phyloP scores from a whole-genome alignment of 2,888 invertebrate species.

The Pachydiplax longipennis region DNA sequence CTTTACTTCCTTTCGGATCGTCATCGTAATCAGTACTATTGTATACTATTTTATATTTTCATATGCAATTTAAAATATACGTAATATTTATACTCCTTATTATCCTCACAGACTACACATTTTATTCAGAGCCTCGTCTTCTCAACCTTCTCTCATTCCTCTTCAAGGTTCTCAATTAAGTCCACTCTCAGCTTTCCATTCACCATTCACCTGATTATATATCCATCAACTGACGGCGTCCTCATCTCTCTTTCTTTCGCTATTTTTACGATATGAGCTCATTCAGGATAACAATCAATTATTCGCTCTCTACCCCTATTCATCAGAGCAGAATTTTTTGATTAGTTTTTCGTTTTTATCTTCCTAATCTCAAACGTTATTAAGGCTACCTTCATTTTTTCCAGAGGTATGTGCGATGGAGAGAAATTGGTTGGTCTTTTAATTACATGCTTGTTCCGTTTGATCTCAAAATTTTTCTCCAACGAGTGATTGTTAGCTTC shows the following conservation, averaged over 20 bases:
- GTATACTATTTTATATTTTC: no score
- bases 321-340: slow-evolving; percentile 19
- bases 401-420: neutral
- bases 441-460: neutral
- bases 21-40: no score
- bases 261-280: slow-evolving; percentile 20
- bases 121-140: neutral
- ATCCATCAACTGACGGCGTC: neutral
- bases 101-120: no score
- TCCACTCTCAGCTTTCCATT: neutral
- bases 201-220: neutral
- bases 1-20: no score
- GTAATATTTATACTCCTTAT: no score
- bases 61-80: no score
- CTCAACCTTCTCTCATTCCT: no score
- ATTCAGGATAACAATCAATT: slow-evolving; percentile 41
- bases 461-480: no score
- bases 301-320: slow-evolving; percentile 2
- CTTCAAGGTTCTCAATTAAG: neutral
- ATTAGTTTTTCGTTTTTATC: neutral
- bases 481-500: no score
- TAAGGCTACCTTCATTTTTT: neutral
- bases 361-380: neutral
- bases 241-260: neutral
- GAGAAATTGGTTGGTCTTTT: neutral